Percentiles rank a stretch among this genome's conserved stretches.
These are phyloP conservation scores for Struthio camelus DNA, from an alignment of 2,113 vertebrate genomes.

Conservation along the genomic window DNA sequence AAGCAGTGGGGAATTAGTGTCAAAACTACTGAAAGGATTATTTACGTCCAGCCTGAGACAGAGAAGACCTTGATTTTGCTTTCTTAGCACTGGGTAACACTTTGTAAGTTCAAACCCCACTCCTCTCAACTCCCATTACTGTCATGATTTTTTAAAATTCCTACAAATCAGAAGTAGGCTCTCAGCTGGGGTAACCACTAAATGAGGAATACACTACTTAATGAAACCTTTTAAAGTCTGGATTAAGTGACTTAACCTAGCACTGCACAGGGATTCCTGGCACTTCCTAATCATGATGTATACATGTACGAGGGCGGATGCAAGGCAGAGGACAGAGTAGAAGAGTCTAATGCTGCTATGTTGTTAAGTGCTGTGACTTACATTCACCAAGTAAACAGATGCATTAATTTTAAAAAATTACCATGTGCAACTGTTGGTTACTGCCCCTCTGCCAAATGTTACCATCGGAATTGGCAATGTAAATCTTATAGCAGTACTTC, in stretches of 20 bases:
- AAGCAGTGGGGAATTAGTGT: neutral
- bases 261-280: neutral
- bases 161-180: neutral
- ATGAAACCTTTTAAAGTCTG: neutral
- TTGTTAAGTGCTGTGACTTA: neutral
- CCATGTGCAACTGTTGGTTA: neutral
- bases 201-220: neutral
- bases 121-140: neutral
- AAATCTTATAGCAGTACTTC: neutral
- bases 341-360: neutral
- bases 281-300: neutral
- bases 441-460: neutral
- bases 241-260: neutral
- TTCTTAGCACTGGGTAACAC: neutral
- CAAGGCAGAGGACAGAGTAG: neutral
- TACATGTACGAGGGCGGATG: neutral
- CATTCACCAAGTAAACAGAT: neutral
- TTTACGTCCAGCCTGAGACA: neutral
- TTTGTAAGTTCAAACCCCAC: neutral
- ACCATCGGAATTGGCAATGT: neutral
- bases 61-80: neutral
- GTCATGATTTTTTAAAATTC: neutral
- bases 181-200: neutral
- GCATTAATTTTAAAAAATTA: neutral
- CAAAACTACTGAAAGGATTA: neutral